Evolutionary conservation across 2,888 invertebrate species (phyloP).

Genomic region (Yponomeuta malinellus): DNA sequence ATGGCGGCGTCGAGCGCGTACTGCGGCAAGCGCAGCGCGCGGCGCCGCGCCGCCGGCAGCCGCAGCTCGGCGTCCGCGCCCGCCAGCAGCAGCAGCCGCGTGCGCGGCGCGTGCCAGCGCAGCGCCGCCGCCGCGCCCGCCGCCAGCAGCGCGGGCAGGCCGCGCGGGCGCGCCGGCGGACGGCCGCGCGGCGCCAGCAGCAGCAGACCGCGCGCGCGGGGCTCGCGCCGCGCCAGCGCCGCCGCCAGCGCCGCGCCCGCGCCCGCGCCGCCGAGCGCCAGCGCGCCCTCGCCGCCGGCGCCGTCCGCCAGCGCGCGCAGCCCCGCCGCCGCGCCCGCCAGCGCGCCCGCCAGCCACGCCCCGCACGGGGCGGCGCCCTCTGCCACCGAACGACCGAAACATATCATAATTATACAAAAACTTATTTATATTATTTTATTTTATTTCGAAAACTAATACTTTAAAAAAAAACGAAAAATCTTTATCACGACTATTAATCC

Average conservation of each 20-base stretch:
- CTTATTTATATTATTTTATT: no score
- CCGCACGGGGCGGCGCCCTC: slow-evolving; percentile 33
- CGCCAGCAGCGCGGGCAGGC: slow-evolving; percentile 53
- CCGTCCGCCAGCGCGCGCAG: slow-evolving; percentile 38
- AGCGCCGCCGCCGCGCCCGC: slow-evolving; percentile 33
- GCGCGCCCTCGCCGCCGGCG: slow-evolving; percentile 38
- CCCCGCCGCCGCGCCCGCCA: slow-evolving; percentile 31
- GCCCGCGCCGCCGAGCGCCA: slow-evolving; percentile 28
- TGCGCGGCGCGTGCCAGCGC: slow-evolving; percentile 78
- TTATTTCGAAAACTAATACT: no score
- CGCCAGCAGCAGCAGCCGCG: slow-evolving; percentile 78
- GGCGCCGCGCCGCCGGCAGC: slow-evolving; percentile 75
- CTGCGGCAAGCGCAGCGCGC: slow-evolving; percentile 79
- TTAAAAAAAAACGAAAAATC: no score
- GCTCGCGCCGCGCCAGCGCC: slow-evolving; percentile 49
- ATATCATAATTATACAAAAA: no score
- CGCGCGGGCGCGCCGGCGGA: slow-evolving; percentile 80
- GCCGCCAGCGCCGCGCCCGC: slow-evolving; percentile 55
- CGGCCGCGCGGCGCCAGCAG: slow-evolving; percentile 82
- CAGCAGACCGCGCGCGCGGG: slow-evolving; percentile 70
- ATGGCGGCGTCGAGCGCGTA: slow-evolving; percentile 79
- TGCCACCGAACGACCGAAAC: slow-evolving; percentile 38
- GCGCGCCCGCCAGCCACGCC: slow-evolving; percentile 38
- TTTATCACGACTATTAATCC: no score
- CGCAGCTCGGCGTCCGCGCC: slow-evolving; percentile 81